phyloP scores from a whole-genome alignment of 1,140 invertebrate genomes.

The Panagrolaimus sp. region DNA sequence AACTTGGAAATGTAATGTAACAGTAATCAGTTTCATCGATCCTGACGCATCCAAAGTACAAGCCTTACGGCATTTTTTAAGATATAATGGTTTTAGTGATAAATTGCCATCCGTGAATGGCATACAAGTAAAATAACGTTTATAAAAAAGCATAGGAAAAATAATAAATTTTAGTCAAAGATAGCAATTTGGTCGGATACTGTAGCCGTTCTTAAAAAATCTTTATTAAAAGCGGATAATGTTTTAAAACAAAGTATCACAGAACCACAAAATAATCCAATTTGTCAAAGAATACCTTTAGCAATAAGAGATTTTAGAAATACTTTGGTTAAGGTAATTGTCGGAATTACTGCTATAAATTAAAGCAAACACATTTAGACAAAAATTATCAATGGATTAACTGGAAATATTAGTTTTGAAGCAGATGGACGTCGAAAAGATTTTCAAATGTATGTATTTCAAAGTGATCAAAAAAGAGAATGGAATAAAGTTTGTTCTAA shows the following conservation, averaged over 20 bases:
- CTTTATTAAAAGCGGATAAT: neutral
- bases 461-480: neutral
- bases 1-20: neutral
- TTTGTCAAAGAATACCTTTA: neutral
- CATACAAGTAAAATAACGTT: neutral
- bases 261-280: neutral
- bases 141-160: neutral
- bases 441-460: neutral
- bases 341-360: neutral
- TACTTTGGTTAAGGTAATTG: neutral
- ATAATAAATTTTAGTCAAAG: neutral
- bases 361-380: too few relatives aligned
- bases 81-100: neutral
- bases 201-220: neutral
- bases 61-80: neutral
- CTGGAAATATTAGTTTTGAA: neutral
- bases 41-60: neutral
- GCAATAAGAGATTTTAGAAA: neutral
- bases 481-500: neutral
- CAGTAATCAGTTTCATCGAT: neutral
- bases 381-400: neutral
- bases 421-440: neutral
- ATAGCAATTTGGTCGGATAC: conserved; percentile 7
- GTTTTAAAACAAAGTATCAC: neutral
- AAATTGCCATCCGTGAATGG: neutral